Evolutionary conservation across 2,888 invertebrate genomes (phyloP).

Genomic region (Drosophila eohydei): DNA sequence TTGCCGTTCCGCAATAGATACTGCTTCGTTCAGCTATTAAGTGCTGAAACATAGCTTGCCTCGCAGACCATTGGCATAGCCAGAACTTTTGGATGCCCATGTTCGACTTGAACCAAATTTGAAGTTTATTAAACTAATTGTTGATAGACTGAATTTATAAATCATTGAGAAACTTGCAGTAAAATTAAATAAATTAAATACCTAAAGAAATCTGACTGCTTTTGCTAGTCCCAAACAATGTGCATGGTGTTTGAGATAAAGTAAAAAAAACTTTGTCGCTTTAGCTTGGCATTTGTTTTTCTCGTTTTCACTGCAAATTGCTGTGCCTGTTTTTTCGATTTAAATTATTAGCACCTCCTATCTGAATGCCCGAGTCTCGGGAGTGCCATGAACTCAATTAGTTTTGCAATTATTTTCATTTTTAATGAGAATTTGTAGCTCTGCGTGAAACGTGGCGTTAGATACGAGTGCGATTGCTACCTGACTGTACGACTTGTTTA

Average conservation of each 20-base stretch:
- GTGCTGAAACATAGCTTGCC: neutral
- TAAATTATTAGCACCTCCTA: constrained; percentile 26
- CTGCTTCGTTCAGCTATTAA: neutral
- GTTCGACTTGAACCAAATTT: neutral
- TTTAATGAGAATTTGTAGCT: constrained; percentile 45
- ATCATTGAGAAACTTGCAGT: too few relatives aligned
- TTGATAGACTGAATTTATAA: neutral
- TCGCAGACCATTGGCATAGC: neutral
- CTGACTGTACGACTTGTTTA: constrained; percentile 25
- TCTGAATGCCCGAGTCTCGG: constrained; percentile 49
- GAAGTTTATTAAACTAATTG: neutral
- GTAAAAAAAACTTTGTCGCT: constrained; percentile 5
- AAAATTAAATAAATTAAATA: too few relatives aligned
- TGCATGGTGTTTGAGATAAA: neutral
- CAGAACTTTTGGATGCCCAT: neutral
- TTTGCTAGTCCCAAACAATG: neutral
- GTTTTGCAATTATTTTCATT: constrained; percentile 72
- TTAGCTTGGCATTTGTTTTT: constrained; percentile 9
- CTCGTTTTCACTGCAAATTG: constrained; percentile 24
- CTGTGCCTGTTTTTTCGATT: constrained; percentile 30
- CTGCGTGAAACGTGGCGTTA: constrained; percentile 25
- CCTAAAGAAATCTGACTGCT: neutral
- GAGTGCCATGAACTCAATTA: constrained; percentile 77
- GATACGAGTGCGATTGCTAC: constrained; percentile 32
- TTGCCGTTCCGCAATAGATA: constrained; percentile 28